phyloP scores from a whole-genome alignment of 2,113 vertebrate genomes.

The Tichodroma muraria region DNA sequence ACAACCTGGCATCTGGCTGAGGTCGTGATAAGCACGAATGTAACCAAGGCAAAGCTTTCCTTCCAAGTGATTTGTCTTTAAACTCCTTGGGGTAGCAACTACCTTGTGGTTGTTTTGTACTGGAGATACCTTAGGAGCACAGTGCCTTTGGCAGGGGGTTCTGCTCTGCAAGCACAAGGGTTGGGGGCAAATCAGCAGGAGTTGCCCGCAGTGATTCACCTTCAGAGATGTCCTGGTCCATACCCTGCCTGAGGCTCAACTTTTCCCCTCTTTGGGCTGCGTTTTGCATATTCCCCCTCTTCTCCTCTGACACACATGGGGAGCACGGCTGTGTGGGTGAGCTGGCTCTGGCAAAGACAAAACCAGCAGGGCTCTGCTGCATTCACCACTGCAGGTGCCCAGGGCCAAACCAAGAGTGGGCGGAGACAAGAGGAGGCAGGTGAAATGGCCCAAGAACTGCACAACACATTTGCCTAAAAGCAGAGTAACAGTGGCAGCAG shows the following conservation, averaged over 20 bases:
- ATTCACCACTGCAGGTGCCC: background rate
- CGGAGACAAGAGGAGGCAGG: background rate
- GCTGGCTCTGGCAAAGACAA: background rate
- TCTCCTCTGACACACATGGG: fast-evolving
- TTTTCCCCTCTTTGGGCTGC: background rate
- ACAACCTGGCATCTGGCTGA: background rate
- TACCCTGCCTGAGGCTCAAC: fast-evolving
- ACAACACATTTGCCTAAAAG: background rate
- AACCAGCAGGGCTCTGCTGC: background rate
- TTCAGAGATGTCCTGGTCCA: background rate
- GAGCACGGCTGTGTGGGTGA: background rate
- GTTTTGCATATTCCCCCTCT: background rate
- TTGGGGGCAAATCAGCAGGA: background rate
- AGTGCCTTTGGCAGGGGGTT: background rate
- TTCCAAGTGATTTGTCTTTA: background rate
- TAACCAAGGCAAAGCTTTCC: background rate
- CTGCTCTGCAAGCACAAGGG: background rate
- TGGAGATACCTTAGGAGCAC: background rate
- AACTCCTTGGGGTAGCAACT: background rate
- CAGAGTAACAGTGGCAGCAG: background rate
- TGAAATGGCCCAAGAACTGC: background rate
- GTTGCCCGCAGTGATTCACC: background rate
- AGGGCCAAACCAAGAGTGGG: background rate
- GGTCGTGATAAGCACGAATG: background rate
- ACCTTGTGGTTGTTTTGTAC: background rate